Evolutionary conservation across 2,113 vertebrate species (phyloP), one percentile per base, ranked within the genome.

Genomic region (Heloderma charlesbogerti): DNA sequence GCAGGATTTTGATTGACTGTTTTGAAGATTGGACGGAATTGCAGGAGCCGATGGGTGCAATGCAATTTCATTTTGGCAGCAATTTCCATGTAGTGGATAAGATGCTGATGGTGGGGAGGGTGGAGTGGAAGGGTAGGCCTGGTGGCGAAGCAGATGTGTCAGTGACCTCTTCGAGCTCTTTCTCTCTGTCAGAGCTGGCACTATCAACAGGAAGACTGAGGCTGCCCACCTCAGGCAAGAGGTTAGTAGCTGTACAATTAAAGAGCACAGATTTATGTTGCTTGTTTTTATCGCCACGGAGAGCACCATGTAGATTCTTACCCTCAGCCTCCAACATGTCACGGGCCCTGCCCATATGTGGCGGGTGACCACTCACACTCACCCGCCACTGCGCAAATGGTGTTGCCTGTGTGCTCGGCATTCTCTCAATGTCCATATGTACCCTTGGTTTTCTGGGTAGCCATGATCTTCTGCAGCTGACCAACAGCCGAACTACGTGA

Each of bases 111-210:
- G n/a, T 69, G 43, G n/a, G 57, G 22, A 57, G 54, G 78, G 9
- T 15, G 13, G 79, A 13, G 15, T 54, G 79, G 6, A 91, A 87
- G 51, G 72, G 25, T 92, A 0, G 9, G 37, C 66, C 34, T 16
- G 0, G 0, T 27, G 29, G 37, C 4, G 0, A 0, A 69, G 51
- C 48, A 22, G 8, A 0, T n/a, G n/a, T n/a, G 18, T 60, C 45
- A 22, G 45, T 60, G 48, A n/a, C 86, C 43, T 0, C 0, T 57
- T 34, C 48, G 85, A 0, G 86, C 22, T 7, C 54, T 80, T 91
- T 93, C 51, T 29, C 77, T 37, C 31, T 51, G 40, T 54, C 81
- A 81, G 45, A 40, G 63, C 29, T 72, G 25, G 66, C 27, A 10
- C 81, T 40, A 18, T 51, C 27, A 34, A 31, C 25, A 63, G 29